Evolutionary conservation across 37 sponge, comb jelly and placozoan genomes (phyloP).

Genomic region (Lycopodina hypogea): DNA sequence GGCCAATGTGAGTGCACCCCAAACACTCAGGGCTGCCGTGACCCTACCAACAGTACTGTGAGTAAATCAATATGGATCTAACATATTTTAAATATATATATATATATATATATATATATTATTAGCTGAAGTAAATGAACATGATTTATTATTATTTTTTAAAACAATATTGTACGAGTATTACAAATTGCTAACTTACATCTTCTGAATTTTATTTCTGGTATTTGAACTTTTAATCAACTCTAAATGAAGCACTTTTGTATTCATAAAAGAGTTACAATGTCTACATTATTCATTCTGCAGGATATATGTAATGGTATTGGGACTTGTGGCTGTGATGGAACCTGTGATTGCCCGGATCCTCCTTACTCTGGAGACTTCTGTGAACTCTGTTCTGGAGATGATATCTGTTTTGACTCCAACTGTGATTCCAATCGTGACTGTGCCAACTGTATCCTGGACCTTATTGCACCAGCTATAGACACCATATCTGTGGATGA

Average conservation of each 20-base stretch:
- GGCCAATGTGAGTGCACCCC: constrained; percentile 43
- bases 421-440: constrained; percentile 17
- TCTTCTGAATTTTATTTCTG: background rate
- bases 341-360: constrained; percentile 24
- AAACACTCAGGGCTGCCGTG: constrained; percentile 22
- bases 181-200: too few relatives aligned
- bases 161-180: too few relatives aligned
- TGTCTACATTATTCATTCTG: too few relatives aligned
- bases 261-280: too few relatives aligned
- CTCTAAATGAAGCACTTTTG: background rate
- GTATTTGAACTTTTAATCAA: too few relatives aligned
- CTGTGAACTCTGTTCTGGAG: constrained; percentile 33
- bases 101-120: too few relatives aligned
- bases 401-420: background rate
- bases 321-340: too few relatives aligned
- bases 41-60: constrained; percentile 23
- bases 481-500: background rate
- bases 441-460: constrained; percentile 22
- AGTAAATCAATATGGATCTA: too few relatives aligned
- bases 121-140: too few relatives aligned
- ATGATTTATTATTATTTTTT: too few relatives aligned
- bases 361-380: constrained; percentile 24
- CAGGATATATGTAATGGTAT: too few relatives aligned
- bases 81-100: too few relatives aligned
- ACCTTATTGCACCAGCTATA: background rate